Evolutionary conservation across 2,888 invertebrate genomes (phyloP).

Genomic region (Trachelus stipa): DNA sequence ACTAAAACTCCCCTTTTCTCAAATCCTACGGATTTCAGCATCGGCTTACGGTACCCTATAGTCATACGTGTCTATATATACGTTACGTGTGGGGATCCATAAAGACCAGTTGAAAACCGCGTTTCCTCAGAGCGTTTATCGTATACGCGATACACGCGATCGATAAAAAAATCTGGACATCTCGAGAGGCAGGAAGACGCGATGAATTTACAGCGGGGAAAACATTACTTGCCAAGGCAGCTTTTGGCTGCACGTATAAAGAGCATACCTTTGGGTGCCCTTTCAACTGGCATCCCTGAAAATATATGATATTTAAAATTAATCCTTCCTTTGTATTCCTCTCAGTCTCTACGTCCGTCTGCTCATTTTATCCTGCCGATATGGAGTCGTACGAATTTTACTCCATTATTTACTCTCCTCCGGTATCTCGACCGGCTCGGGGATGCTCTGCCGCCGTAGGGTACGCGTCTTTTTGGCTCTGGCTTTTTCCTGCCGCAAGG

Average conservation of each 20-base stretch:
- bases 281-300: slow-evolving; percentile 37
- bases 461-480: slow-evolving; percentile 57
- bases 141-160: slow-evolving; percentile 11
- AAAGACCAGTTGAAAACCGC: not conserved
- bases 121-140: not conserved
- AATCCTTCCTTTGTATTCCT: slow-evolving; percentile 62
- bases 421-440: slow-evolving; percentile 3
- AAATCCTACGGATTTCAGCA: not conserved
- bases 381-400: slow-evolving; percentile 64
- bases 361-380: slow-evolving; percentile 64
- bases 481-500: slow-evolving; percentile 39
- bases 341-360: slow-evolving; percentile 44
- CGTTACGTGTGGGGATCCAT: not conserved
- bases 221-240: slow-evolving; percentile 45
- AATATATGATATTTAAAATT: slow-evolving; percentile 64
- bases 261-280: slow-evolving; percentile 24
- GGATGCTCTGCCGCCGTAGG: slow-evolving; percentile 15
- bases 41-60: not conserved
- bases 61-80: not conserved
- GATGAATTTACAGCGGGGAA: slow-evolving; percentile 15
- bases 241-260: not conserved
- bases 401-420: slow-evolving; percentile 56
- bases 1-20: not conserved
- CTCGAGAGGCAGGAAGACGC: not conserved
- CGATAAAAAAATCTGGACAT: slow-evolving; percentile 15